A percentile compares a stretch with the other conserved stretches of the same genome.
These are phyloP conservation scores for Platanista minor DNA, from an alignment of 2,113 vertebrate species.

Conservation along the genomic window DNA sequence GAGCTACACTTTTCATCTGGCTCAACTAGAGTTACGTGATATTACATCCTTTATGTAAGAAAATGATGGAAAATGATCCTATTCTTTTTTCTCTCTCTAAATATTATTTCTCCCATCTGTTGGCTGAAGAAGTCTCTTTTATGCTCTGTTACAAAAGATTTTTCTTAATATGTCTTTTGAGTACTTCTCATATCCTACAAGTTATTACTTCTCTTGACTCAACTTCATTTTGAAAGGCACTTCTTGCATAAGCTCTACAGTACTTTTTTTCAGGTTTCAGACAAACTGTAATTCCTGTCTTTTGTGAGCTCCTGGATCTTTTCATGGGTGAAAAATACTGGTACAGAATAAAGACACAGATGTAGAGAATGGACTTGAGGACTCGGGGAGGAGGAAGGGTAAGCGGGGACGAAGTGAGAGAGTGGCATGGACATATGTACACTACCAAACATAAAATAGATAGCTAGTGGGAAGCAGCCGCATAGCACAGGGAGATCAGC, in stretches of 20 bases:
- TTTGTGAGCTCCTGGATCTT: not conserved
- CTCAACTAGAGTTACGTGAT: not conserved
- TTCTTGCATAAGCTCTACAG: not conserved
- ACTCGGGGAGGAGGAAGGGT: too few species aligned
- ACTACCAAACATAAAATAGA: too few species aligned
- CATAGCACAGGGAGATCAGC: too few species aligned
- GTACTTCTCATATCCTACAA: not conserved
- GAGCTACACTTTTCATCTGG: not conserved
- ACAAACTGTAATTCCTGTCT: not conserved
- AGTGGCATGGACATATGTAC: too few species aligned
- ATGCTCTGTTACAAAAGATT: not conserved
- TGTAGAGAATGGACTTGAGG: too few species aligned
- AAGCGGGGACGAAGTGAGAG: too few species aligned
- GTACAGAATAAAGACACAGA: not conserved
- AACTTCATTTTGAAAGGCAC: not conserved
- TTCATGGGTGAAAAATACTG: not conserved
- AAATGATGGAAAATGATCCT: not conserved
- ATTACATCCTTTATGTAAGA: not conserved
- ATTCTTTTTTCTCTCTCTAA: not conserved
- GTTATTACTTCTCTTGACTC: slow-evolving; percentile 7
- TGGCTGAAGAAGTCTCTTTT: not conserved
- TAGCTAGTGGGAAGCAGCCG: too few species aligned
- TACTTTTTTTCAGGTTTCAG: not conserved
- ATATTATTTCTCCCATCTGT: slow-evolving; percentile 1
- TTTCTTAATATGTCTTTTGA: slow-evolving; percentile 30